Base-by-base conservation (phyloP, 2,888 invertebrate species). In the Thymelicus lineola region DNA sequence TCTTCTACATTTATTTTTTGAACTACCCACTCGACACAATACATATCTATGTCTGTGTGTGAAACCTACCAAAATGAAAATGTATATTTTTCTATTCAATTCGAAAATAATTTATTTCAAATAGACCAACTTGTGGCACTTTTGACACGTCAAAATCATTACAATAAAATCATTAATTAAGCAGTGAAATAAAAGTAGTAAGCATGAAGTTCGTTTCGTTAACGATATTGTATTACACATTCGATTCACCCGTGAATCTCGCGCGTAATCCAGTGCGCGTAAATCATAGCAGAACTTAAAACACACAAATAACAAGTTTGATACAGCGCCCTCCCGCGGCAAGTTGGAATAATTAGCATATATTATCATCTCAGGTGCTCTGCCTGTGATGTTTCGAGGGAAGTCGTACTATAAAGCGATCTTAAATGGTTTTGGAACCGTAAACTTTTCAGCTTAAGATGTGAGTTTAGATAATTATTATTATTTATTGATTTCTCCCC, bases 221-320 rank as follows among this genome's bases (percentile, higher is more conserved):
- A 6, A 7, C 2, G 28, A 35, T 2, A 28, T 59, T 64, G 9
- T 20, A n/a, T n/a, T n/a, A n/a, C n/a, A 28, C 50, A 20, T 58
- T 15, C 70, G 45, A n/a, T 2, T 1, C 14, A 42, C 14, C 78
- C 70, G 73, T 84, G 75, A 80, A 80, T 80, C 77, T 57, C 75
- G 61, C 64, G 74, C 72, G 76, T 85, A 87, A 88, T 87, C 85
- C 82, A 72, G 75, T 70, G 74, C 77, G 81, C 85, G 86, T 90
- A 90, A 91, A 90, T 93, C 88, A 90, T 86, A 79, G 74, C 80
- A 78, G 77, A 90, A 90, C 86, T 89, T 90, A 89, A 89, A 90
- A 90, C 87, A 90, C 83, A 92, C 93, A 93, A 92, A 92, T 93
- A 93, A 91, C 90, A 91, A 92, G 88, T 93, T 92, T 90, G 91